Base-by-base conservation (phyloP, 2,888 invertebrate genomes). In the Mythimna loreyi region DNA sequence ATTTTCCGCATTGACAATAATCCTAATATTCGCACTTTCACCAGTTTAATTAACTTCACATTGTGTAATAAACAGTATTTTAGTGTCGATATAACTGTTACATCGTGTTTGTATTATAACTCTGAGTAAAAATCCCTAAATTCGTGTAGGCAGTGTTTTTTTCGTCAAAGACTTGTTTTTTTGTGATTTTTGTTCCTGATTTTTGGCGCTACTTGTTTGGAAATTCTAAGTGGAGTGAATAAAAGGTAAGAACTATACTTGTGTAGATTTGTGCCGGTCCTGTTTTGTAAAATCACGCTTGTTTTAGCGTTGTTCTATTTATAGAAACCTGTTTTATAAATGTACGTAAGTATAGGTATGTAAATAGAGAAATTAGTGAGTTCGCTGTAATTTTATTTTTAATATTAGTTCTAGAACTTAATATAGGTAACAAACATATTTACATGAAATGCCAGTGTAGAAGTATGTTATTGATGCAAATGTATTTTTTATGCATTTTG, bases 1-100 rank as follows among this genome's bases (percentile, higher is more conserved):
- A 72, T 82, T 87, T 85, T 87, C 79, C 83, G 86, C 84, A 87
- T 86, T 88, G 80, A 80, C 70, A 86, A 84, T 83, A 86, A 83
- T 87, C 78, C 78, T 72, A 75, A 81, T 85, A 89, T 86, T 89
- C 91, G 92, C 84, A 92, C 91, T 93, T 93, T 93, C 91, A 91
- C 92, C 82, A 81, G 78, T 84, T 36, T 87, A 86, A 84, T 72
- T 75, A 75, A 68, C 61, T 81, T 73, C 67, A 61, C 78, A 86
- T 88, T 86, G 90, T 89, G 88, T 83, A 85, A 83, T 82, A 84
- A 83, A 76, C 82, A 78, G 74, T 62, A 65, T 59, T 33, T 68
- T 33, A 72, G 82, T 80, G 63, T 78, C 60, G 33, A 56, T 63
- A 61, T 67, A 67, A 36, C 66, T 64, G 36, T 73, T 63, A 60